Base-by-base conservation (phyloP, 2,113 vertebrate genomes). In the Pelvicachromis taeniatus region DNA sequence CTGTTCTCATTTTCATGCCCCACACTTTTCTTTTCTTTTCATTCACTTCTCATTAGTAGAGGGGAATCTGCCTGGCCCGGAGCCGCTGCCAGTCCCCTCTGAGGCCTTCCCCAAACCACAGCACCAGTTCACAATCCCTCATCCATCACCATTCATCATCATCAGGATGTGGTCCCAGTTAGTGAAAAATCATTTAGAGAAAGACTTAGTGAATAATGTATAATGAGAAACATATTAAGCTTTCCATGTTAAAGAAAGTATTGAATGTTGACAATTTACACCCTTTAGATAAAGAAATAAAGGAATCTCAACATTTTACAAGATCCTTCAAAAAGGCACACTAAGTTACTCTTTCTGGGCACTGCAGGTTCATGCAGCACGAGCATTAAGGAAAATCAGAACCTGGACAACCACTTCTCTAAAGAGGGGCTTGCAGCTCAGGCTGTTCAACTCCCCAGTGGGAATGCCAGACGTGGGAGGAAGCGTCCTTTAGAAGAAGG, bases 241-340 rank as follows among this genome's bases (percentile, higher is more conserved):
- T 50, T 55, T 40, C 7, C 7, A 77, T 79, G 4, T 19, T 70
- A 0, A 12, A 3, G 33, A 78, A 21, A 23, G 19, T 23, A 70
- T 16, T 70, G 26, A 70, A 48, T 70, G 40, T 29, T 70, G 26
- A 1, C 14, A 0, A 29, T 17, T 23, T 70, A 45, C 13, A 70
- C 29, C 5, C 40, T 29, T 9, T 48, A 35, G 58, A n/a, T 35
- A 6, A 6, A 31, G 29, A 5, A 31, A 31, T 31, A 95, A 97
- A 97, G 95, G 96, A 97, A 98, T 97, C 96, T 97, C 96, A 97
- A 97, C 96, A 97, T 97, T 99, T 98, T 98, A 98, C 97, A 99
- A 98, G 97, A 94, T 98, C 97, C 97, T 98, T 97, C 97, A 97
- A 96, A 96, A 98, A 98, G 97, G 96, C 97, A 93, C 96, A 97